Conservation (phyloP, 2,888 invertebrate species). For the Ctenicera cuprea region DNA sequence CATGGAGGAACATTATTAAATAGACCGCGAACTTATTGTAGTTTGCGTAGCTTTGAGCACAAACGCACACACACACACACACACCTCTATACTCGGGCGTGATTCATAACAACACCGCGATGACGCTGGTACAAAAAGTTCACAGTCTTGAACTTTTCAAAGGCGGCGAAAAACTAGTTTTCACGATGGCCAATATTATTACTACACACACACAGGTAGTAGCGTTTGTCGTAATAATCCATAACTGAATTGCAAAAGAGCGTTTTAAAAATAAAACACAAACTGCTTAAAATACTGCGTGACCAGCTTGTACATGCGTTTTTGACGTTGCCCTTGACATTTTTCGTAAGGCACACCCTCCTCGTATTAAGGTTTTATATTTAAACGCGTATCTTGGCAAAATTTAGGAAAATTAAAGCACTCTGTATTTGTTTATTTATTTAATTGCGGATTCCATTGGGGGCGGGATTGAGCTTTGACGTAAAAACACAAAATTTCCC, state of each 20-base stretch:
- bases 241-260: neutral
- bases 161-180: slow-evolving; percentile 24
- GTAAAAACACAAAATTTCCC: too few relatives aligned
- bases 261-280: slow-evolving; percentile 11
- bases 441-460: too few relatives aligned
- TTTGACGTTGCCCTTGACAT: neutral
- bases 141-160: slow-evolving; percentile 51
- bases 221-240: neutral
- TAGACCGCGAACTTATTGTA: slow-evolving; percentile 45
- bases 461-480: too few relatives aligned
- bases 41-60: neutral
- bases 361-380: neutral
- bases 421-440: too few relatives aligned
- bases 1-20: slow-evolving; percentile 26
- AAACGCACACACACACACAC: slow-evolving; percentile 15
- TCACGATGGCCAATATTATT: slow-evolving; percentile 12
- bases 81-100: slow-evolving; percentile 25
- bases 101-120: slow-evolving; percentile 40
- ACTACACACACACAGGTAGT: slow-evolving; percentile 3
- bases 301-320: neutral
- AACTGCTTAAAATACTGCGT: slow-evolving; percentile 13
- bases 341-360: slow-evolving; percentile 3
- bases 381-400: too few relatives aligned
- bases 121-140: slow-evolving; percentile 47
- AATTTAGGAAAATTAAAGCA: too few relatives aligned